Conservation (phyloP, 2,113 vertebrate genomes). For the Paraplagusia blochii region DNA sequence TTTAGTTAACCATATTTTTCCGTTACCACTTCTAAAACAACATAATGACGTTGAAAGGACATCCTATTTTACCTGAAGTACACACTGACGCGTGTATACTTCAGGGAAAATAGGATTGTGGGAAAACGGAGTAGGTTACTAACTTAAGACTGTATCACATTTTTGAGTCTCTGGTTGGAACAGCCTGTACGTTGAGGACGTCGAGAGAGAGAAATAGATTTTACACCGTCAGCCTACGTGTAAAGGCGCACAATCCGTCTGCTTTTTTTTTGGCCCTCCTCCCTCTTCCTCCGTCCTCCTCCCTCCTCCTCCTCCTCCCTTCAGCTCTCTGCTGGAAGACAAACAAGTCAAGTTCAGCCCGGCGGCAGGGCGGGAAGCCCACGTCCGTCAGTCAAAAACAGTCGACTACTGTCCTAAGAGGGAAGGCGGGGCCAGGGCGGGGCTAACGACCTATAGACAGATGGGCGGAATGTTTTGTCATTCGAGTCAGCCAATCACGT, state of each 20-base stretch:
- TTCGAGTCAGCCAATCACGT: slow-evolving; percentile 62
- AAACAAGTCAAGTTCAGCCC: slow-evolving; percentile 65
- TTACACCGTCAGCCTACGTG: slow-evolving; percentile 56
- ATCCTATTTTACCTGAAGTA: too few relatives aligned
- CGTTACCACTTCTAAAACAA: too few relatives aligned
- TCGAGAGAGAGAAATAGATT: too few relatives aligned
- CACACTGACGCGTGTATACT: too few relatives aligned
- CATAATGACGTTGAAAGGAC: too few relatives aligned
- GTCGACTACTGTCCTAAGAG: slow-evolving; percentile 30
- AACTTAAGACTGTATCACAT: too few relatives aligned
- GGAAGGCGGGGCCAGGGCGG: slow-evolving; percentile 29
- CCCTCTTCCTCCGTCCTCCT: slow-evolving; percentile 27
- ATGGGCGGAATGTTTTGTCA: slow-evolving; percentile 74
- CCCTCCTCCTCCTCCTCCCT: slow-evolving; percentile 18
- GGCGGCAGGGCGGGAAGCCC: slow-evolving; percentile 21
- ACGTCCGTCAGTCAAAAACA: slow-evolving; percentile 16
- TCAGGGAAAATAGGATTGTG: too few relatives aligned
- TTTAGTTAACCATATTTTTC: too few relatives aligned
- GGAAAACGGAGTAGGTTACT: too few relatives aligned
- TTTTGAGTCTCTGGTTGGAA: too few relatives aligned
- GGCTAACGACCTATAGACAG: slow-evolving; percentile 45
- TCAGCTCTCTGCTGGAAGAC: slow-evolving; percentile 53
- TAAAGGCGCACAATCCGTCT: slow-evolving; percentile 57
- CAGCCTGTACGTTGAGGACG: too few relatives aligned
- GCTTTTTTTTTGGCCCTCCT: slow-evolving; percentile 24